Percentiles rank a stretch among this genome's conserved stretches.
Evolutionary conservation across 2,888 invertebrate species (phyloP).

Genomic region (Rhagophthalmus giganteus): DNA sequence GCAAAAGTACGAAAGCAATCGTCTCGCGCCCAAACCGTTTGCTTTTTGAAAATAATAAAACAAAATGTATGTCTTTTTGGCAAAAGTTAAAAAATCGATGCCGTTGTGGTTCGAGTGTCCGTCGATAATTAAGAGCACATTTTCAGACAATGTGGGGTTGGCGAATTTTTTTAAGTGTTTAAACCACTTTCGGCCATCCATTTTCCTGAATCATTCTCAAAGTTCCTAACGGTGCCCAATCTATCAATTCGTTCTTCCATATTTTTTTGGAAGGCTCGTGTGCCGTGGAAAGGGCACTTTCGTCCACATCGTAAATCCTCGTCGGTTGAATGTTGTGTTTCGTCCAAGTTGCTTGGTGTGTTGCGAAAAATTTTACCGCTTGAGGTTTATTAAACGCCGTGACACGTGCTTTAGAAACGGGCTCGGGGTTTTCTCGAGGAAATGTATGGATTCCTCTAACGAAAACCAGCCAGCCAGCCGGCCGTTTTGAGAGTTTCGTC

Average conservation of each 20-base stretch:
- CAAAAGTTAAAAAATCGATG: too few species aligned
- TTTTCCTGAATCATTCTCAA: background rate
- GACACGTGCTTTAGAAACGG: background rate
- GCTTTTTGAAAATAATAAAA: too few species aligned
- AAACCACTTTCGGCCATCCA: too few species aligned
- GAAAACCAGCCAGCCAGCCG: background rate
- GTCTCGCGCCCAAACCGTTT: too few species aligned
- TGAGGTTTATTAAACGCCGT: background rate
- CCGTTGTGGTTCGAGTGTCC: too few species aligned
- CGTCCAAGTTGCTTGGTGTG: background rate
- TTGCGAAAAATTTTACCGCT: background rate
- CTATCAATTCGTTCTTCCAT: background rate
- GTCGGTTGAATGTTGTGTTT: background rate
- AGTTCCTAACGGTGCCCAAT: background rate
- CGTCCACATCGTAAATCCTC: background rate
- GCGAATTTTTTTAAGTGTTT: too few species aligned
- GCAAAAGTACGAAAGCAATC: too few species aligned
- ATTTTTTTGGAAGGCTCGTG: slow-evolving; percentile 1
- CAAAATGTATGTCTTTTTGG: too few species aligned
- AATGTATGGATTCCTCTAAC: background rate
- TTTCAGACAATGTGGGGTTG: too few species aligned
- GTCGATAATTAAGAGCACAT: too few species aligned
- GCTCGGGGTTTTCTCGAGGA: background rate
- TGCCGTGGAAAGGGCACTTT: background rate
- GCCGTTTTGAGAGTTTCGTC: background rate